Base-by-base conservation (phyloP, 2,888 invertebrate genomes). In the Teleiodes luculella region DNA sequence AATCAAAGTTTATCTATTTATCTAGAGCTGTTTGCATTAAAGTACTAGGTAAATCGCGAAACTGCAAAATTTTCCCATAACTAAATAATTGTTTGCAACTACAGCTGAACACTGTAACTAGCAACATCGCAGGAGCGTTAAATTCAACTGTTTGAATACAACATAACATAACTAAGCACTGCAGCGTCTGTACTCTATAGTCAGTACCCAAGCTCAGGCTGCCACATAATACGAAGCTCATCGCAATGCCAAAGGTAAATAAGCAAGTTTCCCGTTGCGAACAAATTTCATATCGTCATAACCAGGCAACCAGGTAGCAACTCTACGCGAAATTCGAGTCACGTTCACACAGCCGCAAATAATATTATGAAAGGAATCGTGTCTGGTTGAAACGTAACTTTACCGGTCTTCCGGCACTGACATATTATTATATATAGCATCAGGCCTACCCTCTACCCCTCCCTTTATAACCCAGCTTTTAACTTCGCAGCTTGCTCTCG, bases 341-440 rank as follows among this genome's bases (percentile, higher is more conserved):
- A 83, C 83, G 82, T 80, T 67, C 65, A 62, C 63, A 57, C 71
- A 74, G 73, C 68, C 77, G 78, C 81, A 82, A 83, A 82, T 82
- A 82, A 81, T 81, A 80, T 82, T 80, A 82, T 82, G 79, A 80
- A 76, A 74, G 76, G 75, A 78, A 74, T 75, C 74, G 75, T 76
- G 79, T 79, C 80, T 80, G 72, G 65, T 77, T 68, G 74, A 69
- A 76, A 69, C 74, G 76, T 74, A 79, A 78, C 72, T 78, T 78
- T 72, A 65, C 72, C 68, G 68, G 71, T 64, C 67, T 68, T 71
- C 63, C 57, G 48, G 54, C 57, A 56, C 57, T 57, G 57, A 63
- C 57, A 64, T 65, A 66, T 57, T 57, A 57, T 52, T 49, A 52
- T 54, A 35, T 51, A 35, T 51, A 48, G 52, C 35, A 52, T 28